Evolutionary conservation across 2,888 invertebrate genomes (phyloP), one percentile per base, ranked within the genome.

Genomic region (Napeogenes inachia): DNA sequence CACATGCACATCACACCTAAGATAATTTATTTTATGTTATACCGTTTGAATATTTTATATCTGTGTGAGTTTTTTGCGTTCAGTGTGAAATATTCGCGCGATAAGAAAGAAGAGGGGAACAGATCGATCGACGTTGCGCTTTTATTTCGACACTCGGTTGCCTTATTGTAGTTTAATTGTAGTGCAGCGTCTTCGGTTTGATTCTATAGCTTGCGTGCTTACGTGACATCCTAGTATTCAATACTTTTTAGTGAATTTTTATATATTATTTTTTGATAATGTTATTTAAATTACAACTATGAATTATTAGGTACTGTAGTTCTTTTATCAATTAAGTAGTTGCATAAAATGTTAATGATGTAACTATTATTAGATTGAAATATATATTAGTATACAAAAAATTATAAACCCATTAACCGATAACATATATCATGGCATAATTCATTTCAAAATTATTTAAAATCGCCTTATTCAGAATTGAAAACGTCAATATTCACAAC

Each of bases 51-150:
- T 89, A 89, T 89, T 89, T 89, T 89, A 89, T 89, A 89, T 89
- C 84, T 90, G 89, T 90, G 89, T 89, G 89, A 87, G 89, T 89
- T 90, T 90, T 89, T 90, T 90, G 89, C 89, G 89, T 89, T 88
- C 89, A 87, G 89, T 90, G 89, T 89, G 89, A 89, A 90, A 89
- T 89, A 90, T 89, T 89, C 82, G 89, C 89, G 87, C 88, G 89
- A 89, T 89, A 89, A 90, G 89, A 89, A 89, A 87, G 85, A 87
- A 87, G 88, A 87, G 88, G 89, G 88, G 88, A 86, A 87, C 85
- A 88, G 88, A 89, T 89, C 89, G 89, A 89, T 89, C 82, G 86
- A 83, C 85, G 82, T 85, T 89, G 88, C 87, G 88, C 86, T 89
- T 89, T 88, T 86, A 85, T 87, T 87, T 81, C 75, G 75, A 81